These are phyloP conservation scores for Apodemia duryi DNA, from an alignment of 2,888 invertebrate species.

Conservation along the genomic window DNA sequence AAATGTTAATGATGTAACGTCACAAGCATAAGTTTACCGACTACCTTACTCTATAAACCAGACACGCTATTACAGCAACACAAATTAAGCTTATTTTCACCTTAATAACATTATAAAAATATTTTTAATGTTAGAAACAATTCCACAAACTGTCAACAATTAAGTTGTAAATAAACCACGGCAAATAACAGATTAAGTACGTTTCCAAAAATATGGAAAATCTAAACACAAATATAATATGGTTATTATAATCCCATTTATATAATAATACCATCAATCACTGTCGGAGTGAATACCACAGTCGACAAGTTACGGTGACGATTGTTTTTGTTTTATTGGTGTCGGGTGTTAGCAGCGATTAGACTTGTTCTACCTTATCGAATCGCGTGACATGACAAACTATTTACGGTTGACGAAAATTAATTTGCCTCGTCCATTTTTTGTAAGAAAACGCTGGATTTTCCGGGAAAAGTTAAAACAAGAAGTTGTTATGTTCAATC, in stretches of 20 bases:
- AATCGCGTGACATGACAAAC: conserved; percentile 8
- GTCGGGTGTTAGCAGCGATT: conserved; percentile 7
- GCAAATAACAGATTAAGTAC: no score
- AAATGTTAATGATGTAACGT: no score
- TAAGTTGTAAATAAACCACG: no score
- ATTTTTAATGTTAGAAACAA: no score
- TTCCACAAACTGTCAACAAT: no score
- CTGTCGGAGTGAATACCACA: conserved; percentile 2
- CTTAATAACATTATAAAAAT: no score
- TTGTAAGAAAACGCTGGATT: background rate
- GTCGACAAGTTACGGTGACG: conserved; percentile 1
- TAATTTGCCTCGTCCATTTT: background rate
- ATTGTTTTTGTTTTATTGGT: conserved; percentile 13
- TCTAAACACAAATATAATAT: background rate
- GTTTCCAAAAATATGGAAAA: no score
- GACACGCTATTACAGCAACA: no score
- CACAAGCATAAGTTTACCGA: no score
- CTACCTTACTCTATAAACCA: no score
- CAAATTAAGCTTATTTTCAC: no score
- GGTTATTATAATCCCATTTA: conserved; percentile 8
- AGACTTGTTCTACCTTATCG: background rate
- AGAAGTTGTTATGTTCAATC: no score
- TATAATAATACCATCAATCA: background rate
- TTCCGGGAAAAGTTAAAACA: background rate
- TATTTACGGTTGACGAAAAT: background rate